Conservation (phyloP, 2,888 invertebrate genomes). For the Drosophila meridionalis region DNA sequence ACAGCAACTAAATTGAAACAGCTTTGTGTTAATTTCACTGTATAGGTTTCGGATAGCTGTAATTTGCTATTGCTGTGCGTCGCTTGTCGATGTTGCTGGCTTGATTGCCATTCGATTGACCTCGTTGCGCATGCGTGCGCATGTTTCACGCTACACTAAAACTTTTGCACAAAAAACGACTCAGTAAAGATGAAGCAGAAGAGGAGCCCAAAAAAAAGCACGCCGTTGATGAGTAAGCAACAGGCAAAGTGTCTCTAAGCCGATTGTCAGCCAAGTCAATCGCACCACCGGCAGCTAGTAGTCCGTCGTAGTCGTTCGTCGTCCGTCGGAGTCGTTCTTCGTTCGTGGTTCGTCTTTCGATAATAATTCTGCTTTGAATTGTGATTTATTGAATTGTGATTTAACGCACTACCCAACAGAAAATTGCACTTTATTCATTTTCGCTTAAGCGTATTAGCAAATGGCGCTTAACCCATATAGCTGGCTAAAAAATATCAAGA, state of each 20-base stretch:
- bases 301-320: background rate
- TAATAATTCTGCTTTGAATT: constrained; percentile 39
- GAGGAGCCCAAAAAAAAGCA: constrained; percentile 29
- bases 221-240: constrained; percentile 72
- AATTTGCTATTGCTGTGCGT: constrained; percentile 49
- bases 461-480: constrained; percentile 42
- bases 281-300: constrained; percentile 15
- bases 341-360: constrained; percentile 1
- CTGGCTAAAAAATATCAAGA: constrained; percentile 34
- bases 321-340: constrained; percentile 5
- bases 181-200: constrained; percentile 22
- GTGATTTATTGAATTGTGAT: constrained; percentile 42
- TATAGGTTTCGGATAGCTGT: constrained; percentile 33
- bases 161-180: constrained; percentile 60
- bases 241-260: constrained; percentile 37
- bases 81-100: constrained; percentile 36
- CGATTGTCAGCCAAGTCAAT: constrained; percentile 42
- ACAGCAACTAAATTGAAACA: constrained; percentile 1
- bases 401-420: constrained; percentile 57
- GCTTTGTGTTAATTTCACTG: constrained; percentile 2
- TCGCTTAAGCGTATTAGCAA: constrained; percentile 53
- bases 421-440: constrained; percentile 55
- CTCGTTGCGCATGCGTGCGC: constrained; percentile 81
- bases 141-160: constrained; percentile 78
- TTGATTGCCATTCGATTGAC: constrained; percentile 80